These are phyloP conservation scores for Asarcornis scutulata DNA, from an alignment of 2,113 vertebrate genomes.

Conservation along the genomic window DNA sequence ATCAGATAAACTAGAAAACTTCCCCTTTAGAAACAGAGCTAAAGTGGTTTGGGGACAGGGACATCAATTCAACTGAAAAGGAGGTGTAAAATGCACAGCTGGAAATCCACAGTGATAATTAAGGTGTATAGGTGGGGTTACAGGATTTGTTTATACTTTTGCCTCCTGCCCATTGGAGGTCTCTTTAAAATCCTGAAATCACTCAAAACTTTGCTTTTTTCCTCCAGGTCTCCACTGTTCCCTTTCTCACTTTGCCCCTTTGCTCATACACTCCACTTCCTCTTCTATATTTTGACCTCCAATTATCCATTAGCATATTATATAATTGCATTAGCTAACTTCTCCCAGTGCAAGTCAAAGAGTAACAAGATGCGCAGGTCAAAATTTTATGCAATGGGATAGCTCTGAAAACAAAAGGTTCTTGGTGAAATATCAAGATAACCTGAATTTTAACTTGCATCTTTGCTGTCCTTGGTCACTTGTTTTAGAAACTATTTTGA, in stretches of 20 bases:
- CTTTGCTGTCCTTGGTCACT: neutral
- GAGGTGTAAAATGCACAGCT: neutral
- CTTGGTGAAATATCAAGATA: neutral
- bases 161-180: neutral
- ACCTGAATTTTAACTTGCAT: neutral
- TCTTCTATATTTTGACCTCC: neutral
- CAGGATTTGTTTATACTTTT: constrained; percentile 39
- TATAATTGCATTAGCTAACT: accelerated
- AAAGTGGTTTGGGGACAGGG: constrained; percentile 34
- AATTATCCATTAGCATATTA: neutral
- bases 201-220: constrained; percentile 33
- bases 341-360: neutral
- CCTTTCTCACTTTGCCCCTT: neutral
- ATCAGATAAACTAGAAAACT: constrained; percentile 23
- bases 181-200: constrained; percentile 17
- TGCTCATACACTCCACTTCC: neutral
- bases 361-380: neutral
- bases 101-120: constrained; percentile 9
- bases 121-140: constrained; percentile 17
- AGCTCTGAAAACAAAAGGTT: neutral
- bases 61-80: constrained; percentile 38
- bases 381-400: neutral
- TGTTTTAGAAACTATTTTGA: neutral
- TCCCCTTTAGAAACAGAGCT: constrained; percentile 22
- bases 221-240: neutral